Percentiles rank a stretch among this genome's conserved stretches.
phyloP scores from a whole-genome alignment of 2,888 invertebrate species.

The Andrena bicolor region DNA sequence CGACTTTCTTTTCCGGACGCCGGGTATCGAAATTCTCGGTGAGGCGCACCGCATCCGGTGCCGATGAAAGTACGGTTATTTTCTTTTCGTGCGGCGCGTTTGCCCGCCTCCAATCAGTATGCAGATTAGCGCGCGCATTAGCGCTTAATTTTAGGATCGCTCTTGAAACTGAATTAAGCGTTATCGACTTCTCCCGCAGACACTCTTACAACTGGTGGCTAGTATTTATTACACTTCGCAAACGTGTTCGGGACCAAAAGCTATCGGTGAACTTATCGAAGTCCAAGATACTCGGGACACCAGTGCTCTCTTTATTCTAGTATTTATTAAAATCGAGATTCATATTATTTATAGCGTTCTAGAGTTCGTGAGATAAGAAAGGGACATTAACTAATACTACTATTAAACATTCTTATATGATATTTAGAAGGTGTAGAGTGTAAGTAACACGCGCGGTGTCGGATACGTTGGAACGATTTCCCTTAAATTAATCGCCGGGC shows the following conservation, averaged over 20 bases:
- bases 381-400: too few species aligned
- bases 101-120: slow-evolving; percentile 27
- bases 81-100: slow-evolving; percentile 34
- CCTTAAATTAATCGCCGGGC: slow-evolving; percentile 38
- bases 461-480: background rate
- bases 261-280: too few species aligned
- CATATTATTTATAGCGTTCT: too few species aligned
- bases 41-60: slow-evolving; percentile 55
- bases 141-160: slow-evolving; percentile 22
- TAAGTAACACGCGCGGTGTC: background rate
- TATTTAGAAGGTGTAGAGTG: background rate
- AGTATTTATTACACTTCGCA: background rate
- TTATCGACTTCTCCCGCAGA: background rate
- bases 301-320: background rate
- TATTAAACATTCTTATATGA: background rate
- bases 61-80: slow-evolving; percentile 59
- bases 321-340: slow-evolving; percentile 3
- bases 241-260: background rate
- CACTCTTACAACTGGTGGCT: background rate
- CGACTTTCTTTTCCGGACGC: slow-evolving; percentile 64
- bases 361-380: too few species aligned
- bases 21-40: slow-evolving; percentile 60
- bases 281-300: background rate
- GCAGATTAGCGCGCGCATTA: slow-evolving; percentile 14
- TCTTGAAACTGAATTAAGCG: slow-evolving; percentile 14